Conservation (phyloP, 1,140 invertebrate genomes). For the Brachionus calyciflorus region DNA sequence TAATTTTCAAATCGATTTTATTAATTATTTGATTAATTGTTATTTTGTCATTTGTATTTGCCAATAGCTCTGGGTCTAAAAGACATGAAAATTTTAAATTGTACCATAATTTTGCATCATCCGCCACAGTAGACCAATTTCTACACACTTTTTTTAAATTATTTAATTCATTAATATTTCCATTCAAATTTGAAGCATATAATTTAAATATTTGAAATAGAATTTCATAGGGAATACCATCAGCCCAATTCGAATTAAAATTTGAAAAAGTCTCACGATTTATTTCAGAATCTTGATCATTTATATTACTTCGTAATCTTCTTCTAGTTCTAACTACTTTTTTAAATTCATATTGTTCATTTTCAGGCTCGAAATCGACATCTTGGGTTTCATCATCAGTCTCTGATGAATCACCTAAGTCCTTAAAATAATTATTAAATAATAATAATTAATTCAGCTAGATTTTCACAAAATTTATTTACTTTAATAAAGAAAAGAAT, state of each 20-base stretch:
- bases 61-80: not conserved
- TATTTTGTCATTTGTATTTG: not conserved
- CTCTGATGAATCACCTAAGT: not conserved
- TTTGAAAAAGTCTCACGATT: not conserved
- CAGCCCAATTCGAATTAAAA: constrained; percentile 2
- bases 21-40: not conserved
- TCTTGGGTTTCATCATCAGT: constrained; percentile 38
- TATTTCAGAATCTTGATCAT: not conserved
- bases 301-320: not conserved
- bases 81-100: constrained; percentile 30
- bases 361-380: constrained; percentile 20
- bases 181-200: not conserved
- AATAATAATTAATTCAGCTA: not conserved
- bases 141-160: constrained; percentile 16
- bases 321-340: not conserved
- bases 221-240: constrained; percentile 29
- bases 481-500: constrained; percentile 25
- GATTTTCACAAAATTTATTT: no score
- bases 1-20: constrained; percentile 16
- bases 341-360: not conserved
- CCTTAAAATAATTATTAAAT: not conserved
- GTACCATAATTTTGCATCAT: constrained; percentile 27
- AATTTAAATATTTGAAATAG: constrained; percentile 1
- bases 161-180: not conserved
- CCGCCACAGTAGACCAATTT: constrained; percentile 2